phyloP scores from a whole-genome alignment of 2,888 invertebrate genomes.

The Macropis europaea region DNA sequence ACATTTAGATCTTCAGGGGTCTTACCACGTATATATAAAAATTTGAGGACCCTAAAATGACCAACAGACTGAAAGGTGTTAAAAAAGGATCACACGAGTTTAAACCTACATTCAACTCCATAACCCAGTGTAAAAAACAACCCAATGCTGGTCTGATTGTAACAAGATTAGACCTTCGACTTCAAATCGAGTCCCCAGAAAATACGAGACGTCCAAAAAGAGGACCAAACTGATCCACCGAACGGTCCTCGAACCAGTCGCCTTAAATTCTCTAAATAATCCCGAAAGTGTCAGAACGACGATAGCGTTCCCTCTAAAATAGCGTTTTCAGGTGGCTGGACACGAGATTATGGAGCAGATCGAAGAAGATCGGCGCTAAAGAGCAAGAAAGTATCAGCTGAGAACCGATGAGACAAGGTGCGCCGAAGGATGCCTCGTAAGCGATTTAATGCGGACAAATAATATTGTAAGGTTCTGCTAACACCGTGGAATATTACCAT shows the following conservation, averaged over 20 bases:
- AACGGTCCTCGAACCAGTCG: neutral
- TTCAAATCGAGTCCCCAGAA: too few relatives aligned
- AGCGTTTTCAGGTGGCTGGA: neutral
- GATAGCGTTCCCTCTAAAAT: neutral
- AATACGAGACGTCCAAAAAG: neutral
- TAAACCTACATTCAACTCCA: too few relatives aligned
- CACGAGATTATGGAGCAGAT: neutral
- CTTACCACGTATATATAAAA: too few relatives aligned
- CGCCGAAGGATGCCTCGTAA: conserved; percentile 51
- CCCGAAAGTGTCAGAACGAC: neutral
- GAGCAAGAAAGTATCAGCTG: conserved; percentile 23
- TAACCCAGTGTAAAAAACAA: too few relatives aligned
- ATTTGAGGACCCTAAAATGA: too few relatives aligned
- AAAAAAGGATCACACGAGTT: too few relatives aligned
- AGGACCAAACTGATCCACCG: too few relatives aligned
- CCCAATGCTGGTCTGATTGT: too few relatives aligned
- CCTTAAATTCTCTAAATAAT: neutral
- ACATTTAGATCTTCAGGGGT: too few relatives aligned
- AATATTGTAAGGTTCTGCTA: conserved; percentile 73
- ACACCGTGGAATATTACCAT: conserved; percentile 73
- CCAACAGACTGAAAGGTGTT: too few relatives aligned
- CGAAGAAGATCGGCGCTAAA: neutral
- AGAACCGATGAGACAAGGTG: conserved; percentile 51
- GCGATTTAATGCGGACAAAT: conserved; percentile 74
- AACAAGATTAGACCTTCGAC: too few relatives aligned